Evolutionary conservation across 1,140 invertebrate species (phyloP), one percentile per base, ranked within the genome.

Genomic region (Drosophila sucinea): DNA sequence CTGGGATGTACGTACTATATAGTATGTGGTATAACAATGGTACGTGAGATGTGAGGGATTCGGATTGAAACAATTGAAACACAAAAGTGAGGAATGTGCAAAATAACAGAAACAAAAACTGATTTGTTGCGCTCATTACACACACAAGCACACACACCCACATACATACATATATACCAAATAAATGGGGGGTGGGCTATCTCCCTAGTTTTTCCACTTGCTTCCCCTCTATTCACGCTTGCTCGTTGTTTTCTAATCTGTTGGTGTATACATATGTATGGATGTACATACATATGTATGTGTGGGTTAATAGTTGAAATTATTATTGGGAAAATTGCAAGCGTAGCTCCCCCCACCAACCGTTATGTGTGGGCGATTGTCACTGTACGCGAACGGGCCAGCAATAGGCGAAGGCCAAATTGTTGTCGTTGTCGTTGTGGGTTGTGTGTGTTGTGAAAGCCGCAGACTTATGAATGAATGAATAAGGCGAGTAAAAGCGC

Each of bases 391-490:
- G 70, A 72, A 44, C 29, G 29, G 32, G 32, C 66, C 60, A 35
- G 25, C 57, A 71, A 71, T 75, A 61, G 32, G 56, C 70, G 73
- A 75, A 75, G 73, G 73, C 71, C 63, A 75, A 65, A 51, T 72
- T 64, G 54, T 71, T 71, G 54, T 72, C 60, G 57, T 56, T 74
- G 56, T 69, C 69, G 51, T 68, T 38, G 35, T 38, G 30, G 2
- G 17, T 17, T 17, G 17, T 17, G 17, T 57, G 38, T 41, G 44
- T 51, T 51, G 44, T 51, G 44, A 51, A 30, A 30, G 47, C 35
- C 62, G 27, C 25, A 60, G 64, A 76, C 67, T 79, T 79, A 76
- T 76, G 76, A 79, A 76, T 79, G 73, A 79, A 79, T 68, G 60
- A 35, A 35, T 58, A 10, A 23, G 56, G 33, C 56, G 29, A 58